These are phyloP conservation scores for Parnassius apollo DNA, from an alignment of 2,888 invertebrate genomes.

Conservation along the genomic window DNA sequence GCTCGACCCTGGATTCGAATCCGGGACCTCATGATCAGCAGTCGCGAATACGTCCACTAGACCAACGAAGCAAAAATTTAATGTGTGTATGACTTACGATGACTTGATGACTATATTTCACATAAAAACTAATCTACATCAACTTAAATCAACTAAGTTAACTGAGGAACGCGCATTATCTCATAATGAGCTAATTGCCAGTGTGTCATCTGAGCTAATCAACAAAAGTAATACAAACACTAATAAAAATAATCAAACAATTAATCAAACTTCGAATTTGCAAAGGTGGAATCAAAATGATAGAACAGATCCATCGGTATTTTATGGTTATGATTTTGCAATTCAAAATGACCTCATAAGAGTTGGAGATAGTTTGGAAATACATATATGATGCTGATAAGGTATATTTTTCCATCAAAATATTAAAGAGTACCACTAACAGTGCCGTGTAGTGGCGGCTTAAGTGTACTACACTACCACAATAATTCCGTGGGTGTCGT, in stretches of 20 bases:
- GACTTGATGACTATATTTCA: conserved; percentile 45
- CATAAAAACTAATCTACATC: conserved; percentile 67
- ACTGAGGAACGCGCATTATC: conserved; percentile 49
- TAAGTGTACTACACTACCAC: too few relatives aligned
- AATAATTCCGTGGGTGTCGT: too few relatives aligned
- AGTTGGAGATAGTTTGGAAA: conserved; percentile 69
- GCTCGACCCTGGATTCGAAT: neutral
- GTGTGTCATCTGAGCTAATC: conserved; percentile 27
- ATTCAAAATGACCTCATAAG: conserved; percentile 69
- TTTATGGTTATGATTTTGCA: conserved; percentile 71
- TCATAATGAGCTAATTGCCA: conserved; percentile 24
- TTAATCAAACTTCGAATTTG: conserved; percentile 44
- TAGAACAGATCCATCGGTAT: conserved; percentile 69
- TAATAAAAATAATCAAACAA: conserved; percentile 41
- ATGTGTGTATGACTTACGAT: neutral
- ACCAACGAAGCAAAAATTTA: neutral
- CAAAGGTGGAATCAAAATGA: conserved; percentile 51
- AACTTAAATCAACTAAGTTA: conserved; percentile 45
- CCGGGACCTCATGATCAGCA: neutral
- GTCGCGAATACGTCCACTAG: too few relatives aligned
- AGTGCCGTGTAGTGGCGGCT: conserved; percentile 49
- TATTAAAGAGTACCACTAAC: conserved; percentile 79
- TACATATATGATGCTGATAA: conserved; percentile 54
- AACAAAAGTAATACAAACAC: conserved; percentile 40
- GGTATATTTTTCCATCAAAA: conserved; percentile 70